phyloP scores from a whole-genome alignment of 2,797 vertebrate species.

The Diglossa cyanea region DNA sequence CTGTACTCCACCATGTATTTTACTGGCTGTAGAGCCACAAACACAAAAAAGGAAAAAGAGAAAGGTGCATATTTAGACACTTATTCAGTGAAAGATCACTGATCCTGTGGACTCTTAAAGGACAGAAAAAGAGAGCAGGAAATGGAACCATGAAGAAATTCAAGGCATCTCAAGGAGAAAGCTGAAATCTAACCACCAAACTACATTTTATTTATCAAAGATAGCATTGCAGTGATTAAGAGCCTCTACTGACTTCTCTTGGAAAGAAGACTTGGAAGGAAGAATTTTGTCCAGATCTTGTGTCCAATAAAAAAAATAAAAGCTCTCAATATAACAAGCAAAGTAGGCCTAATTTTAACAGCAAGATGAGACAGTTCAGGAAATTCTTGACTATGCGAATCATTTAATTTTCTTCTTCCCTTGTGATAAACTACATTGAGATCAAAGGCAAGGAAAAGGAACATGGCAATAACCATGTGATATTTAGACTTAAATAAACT shows the following conservation, averaged over 20 bases:
- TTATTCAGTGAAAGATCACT: neutral
- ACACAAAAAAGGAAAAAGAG: neutral
- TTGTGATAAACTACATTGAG: neutral
- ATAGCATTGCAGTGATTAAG: neutral
- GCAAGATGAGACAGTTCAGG: neutral
- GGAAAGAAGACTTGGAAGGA: neutral
- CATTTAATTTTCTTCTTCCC: neutral
- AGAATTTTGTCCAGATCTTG: neutral
- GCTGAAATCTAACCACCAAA: neutral
- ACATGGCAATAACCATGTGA: neutral
- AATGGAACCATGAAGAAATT: neutral
- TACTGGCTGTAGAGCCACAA: neutral
- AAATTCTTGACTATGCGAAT: neutral
- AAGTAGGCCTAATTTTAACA: neutral
- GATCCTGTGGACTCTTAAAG: neutral
- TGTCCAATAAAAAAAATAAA: neutral
- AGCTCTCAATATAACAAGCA: neutral
- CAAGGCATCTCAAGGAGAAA: neutral
- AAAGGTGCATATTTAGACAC: neutral
- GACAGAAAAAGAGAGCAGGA: neutral
- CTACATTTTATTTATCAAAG: neutral
- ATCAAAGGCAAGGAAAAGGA: neutral
- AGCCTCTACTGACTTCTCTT: neutral
- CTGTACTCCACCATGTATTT: neutral
- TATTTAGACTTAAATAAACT: neutral